Evolutionary conservation across 2,797 vertebrate species (phyloP), one percentile per base, ranked within the genome.

Genomic region (Rhyacichthys aspro): DNA sequence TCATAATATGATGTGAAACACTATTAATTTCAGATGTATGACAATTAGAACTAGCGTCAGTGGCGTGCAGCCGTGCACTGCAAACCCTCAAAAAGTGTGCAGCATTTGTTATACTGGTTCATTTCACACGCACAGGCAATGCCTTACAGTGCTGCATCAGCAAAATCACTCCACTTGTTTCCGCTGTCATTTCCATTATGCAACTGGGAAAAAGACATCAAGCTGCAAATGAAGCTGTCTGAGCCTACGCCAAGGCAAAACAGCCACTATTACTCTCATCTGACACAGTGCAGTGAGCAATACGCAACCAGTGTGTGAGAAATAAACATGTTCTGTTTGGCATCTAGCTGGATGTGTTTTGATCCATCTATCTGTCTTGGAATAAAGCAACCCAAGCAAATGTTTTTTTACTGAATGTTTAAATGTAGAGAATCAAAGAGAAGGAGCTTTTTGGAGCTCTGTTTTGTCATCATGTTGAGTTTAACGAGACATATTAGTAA

Each of bases 121-220:
- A 55, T 74, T 83, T 71, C 33, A 67, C 52, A 63, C 67, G 55
- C 32, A 53, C 43, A 52, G 49, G 38, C 39, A 45, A 8, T 46
- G 43, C 43, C 34, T 66, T 1, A 9, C 45, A 19, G 55, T 61
- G 69, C 69, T n/a, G 44, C 60, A 64, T 84, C 76, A 77, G 76
- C 70, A 63, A 52, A 44, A 67, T 68, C 44, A 36, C 55, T 55
- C 39, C 15, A 8, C 55, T 69, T 62, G 53, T 64, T 72, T 68
- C 45, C 62, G 59, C 39, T 38, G 71, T 71, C 61, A 23, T 67
- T 84, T 83, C 65, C 65, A 76, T 58, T 67, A 66, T 42, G 46
- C 69, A 72, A 42, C 43, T 9, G 34, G 36, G 7, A 55, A 52
- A 71, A 61, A 64, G 50, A 67, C 52, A 44, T 67, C 44, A 63